phyloP scores from a whole-genome alignment of 2,797 vertebrate species.

The Muraenolepis orangiensis region DNA sequence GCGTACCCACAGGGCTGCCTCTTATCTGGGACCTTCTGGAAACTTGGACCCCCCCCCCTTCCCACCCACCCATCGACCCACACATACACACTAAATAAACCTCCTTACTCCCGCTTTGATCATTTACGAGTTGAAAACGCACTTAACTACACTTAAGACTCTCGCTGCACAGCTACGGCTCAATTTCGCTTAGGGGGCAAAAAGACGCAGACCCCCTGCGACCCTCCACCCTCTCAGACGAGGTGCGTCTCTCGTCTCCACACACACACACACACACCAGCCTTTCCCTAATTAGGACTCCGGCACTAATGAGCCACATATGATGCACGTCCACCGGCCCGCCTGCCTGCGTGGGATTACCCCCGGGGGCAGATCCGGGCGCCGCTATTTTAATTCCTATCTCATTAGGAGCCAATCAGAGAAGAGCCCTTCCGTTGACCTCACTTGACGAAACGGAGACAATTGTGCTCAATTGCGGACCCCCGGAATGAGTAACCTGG shows the following conservation, averaged over 20 bases:
- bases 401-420: constrained; percentile 31
- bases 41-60: background rate
- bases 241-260: background rate
- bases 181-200: background rate
- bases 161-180: background rate
- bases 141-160: background rate
- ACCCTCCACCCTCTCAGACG: background rate
- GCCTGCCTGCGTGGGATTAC: background rate
- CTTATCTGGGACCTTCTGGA: background rate
- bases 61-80: too few species aligned
- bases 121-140: constrained; percentile 3
- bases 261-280: too few species aligned
- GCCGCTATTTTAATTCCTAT: constrained; percentile 29
- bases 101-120: background rate
- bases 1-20: constrained; percentile 3
- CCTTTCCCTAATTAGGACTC: constrained; percentile 22
- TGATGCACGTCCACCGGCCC: constrained; percentile 2
- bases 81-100: background rate
- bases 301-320: constrained; percentile 18
- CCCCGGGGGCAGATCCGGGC: background rate
- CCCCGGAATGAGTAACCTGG: constrained; percentile 6
- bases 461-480: background rate
- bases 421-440: constrained; percentile 5
- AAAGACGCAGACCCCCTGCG: background rate
- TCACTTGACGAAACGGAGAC: constrained; percentile 9